Evolutionary conservation across 2,888 invertebrate species (phyloP).

Genomic region (Epinotia bilunana): DNA sequence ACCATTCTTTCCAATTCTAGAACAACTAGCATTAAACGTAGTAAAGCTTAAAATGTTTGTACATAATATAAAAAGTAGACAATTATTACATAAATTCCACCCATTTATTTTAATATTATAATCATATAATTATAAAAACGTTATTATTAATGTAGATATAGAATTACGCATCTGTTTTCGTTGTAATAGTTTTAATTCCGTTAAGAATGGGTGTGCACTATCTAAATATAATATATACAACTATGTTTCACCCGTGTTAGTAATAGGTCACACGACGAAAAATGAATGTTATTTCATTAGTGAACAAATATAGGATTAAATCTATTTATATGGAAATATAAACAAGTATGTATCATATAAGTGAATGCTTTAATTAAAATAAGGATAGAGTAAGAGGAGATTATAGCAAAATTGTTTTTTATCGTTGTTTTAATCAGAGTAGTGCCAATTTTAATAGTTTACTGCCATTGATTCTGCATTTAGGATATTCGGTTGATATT

Average conservation of each 20-base stretch:
- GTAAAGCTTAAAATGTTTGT: conserved; percentile 76
- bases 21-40: conserved; percentile 50
- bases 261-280: conserved; percentile 54
- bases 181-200: conserved; percentile 43
- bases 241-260: conserved; percentile 54
- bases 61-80: conserved; percentile 76
- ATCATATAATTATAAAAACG: conserved; percentile 51
- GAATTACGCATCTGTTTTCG: conserved; percentile 49
- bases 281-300: conserved; percentile 39
- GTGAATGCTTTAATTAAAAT: conserved; percentile 81
- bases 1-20: conserved; percentile 26
- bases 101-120: conserved; percentile 55
- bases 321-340: conserved; percentile 47
- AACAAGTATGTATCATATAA: conserved; percentile 68
- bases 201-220: conserved; percentile 31
- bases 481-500: conserved; percentile 55
- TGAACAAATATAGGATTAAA: conserved; percentile 42
- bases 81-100: conserved; percentile 72
- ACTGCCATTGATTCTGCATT: conserved; percentile 67
- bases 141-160: conserved; percentile 61
- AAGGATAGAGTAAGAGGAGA: conserved; percentile 75
- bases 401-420: conserved; percentile 46
- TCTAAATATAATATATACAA: conserved; percentile 47
- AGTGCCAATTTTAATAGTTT: conserved; percentile 62
- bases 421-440: conserved; percentile 64